Conservation (phyloP, 2,888 invertebrate genomes). For the Mimas tiliae region DNA sequence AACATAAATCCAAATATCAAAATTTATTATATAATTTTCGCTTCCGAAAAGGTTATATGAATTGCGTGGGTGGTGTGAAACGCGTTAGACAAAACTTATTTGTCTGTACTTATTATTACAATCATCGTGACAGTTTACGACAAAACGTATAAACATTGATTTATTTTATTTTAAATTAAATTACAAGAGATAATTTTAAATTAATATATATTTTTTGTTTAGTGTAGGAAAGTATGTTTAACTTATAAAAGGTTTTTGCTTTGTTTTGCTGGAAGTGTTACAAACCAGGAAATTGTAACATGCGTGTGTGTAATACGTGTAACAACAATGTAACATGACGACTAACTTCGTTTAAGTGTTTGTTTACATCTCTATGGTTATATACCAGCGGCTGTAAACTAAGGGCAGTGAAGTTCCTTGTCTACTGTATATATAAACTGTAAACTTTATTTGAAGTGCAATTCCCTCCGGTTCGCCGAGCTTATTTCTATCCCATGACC, state of each 20-base stretch:
- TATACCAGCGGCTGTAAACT: background rate
- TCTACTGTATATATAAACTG: background rate
- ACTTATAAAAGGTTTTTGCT: background rate
- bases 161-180: too few species aligned
- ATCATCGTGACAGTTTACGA: background rate
- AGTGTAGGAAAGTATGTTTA: background rate
- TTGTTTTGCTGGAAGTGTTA: background rate
- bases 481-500: too few species aligned
- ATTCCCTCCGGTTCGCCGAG: too few species aligned
- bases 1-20: background rate
- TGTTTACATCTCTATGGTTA: conserved; percentile 14
- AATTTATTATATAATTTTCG: background rate
- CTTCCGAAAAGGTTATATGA: conserved; percentile 3
- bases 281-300: conserved; percentile 7
- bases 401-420: background rate
- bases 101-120: background rate
- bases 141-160: background rate
- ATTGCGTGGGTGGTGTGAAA: background rate
- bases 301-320: background rate
- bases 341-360: background rate
- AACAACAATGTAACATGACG: background rate
- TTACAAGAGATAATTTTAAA: too few species aligned
- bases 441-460: too few species aligned
- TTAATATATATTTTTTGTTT: background rate
- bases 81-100: background rate